phyloP scores from a whole-genome alignment of 2,113 vertebrate genomes.

The Chaetodon auriga region DNA sequence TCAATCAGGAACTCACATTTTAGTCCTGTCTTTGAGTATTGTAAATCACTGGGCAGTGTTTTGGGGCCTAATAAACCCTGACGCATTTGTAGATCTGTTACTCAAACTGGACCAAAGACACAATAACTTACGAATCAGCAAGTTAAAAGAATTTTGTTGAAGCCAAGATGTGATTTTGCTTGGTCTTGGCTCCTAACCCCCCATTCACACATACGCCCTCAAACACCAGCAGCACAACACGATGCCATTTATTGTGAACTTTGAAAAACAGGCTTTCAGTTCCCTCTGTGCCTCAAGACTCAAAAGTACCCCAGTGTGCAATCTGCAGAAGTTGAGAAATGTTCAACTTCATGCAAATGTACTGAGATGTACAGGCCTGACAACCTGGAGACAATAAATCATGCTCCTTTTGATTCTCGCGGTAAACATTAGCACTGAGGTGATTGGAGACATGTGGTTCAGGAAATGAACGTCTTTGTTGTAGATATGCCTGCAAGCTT shows the following conservation, averaged over 20 bases:
- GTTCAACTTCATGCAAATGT: background rate
- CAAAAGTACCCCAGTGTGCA: background rate
- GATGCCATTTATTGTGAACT: background rate
- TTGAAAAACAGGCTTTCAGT: background rate
- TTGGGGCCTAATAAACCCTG: background rate
- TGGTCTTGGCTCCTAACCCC: background rate
- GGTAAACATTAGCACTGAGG: no score
- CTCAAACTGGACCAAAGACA: background rate
- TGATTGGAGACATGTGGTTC: no score
- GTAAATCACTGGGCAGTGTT: background rate
- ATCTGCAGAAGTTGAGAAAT: background rate
- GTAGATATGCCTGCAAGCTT: no score
- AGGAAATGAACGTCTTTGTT: no score
- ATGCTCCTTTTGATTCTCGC: no score
- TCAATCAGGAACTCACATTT: conserved; percentile 4
- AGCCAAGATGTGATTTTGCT: background rate
- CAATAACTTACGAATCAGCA: background rate
- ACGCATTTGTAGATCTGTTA: background rate
- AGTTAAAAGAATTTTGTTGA: background rate
- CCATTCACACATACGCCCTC: background rate
- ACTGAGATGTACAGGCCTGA: no score
- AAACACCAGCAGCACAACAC: background rate
- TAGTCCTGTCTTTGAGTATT: background rate
- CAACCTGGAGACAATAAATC: no score
- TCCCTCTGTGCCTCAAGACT: background rate